Percentiles rank a stretch among this genome's conserved stretches.
Evolutionary conservation across 2,888 invertebrate genomes (phyloP).

Genomic region (Pyrochroa serraticornis): DNA sequence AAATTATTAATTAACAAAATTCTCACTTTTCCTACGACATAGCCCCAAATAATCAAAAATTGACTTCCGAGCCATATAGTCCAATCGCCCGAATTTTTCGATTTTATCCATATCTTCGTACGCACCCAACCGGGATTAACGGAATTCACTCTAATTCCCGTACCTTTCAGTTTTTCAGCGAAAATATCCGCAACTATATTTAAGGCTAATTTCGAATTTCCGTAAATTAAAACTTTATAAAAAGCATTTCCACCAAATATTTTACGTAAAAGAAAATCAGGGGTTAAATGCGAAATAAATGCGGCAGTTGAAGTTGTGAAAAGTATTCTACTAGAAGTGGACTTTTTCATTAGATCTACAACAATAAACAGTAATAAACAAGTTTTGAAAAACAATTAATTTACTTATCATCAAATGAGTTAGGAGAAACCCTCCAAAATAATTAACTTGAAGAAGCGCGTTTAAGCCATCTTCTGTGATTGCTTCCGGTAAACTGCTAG

Average conservation of each 20-base stretch:
- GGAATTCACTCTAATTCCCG: constrained; percentile 81
- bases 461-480: no score
- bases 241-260: constrained; percentile 67
- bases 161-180: constrained; percentile 76
- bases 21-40: no score
- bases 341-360: constrained; percentile 74
- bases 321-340: constrained; percentile 76
- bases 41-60: no score
- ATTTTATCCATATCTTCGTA: constrained; percentile 80
- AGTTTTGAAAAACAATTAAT: no score
- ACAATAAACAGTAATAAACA: constrained; percentile 21
- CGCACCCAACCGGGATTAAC: constrained; percentile 87
- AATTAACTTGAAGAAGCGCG: no score
- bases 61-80: no score
- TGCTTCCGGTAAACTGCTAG: no score
- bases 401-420: no score
- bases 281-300: constrained; percentile 71
- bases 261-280: constrained; percentile 79
- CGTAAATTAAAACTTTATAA: constrained; percentile 69
- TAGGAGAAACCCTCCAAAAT: no score
- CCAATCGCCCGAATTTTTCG: no score
- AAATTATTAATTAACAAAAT: no score
- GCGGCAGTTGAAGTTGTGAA: constrained; percentile 84
- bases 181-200: constrained; percentile 81
- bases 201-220: constrained; percentile 77